Percentiles rank a stretch among this genome's conserved stretches.
Evolutionary conservation across 2,888 invertebrate genomes (phyloP).

Genomic region (Eulithis prunata): DNA sequence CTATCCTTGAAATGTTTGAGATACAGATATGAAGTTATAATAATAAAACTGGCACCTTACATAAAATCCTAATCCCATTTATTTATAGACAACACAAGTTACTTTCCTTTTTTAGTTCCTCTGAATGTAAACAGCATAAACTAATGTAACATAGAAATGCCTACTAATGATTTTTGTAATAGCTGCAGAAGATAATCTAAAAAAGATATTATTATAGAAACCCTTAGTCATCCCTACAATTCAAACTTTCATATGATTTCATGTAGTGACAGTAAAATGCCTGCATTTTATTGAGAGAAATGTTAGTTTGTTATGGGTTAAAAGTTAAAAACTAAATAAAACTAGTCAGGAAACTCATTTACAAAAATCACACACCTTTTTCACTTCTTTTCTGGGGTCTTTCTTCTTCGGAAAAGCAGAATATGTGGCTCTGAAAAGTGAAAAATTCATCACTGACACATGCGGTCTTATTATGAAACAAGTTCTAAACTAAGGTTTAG

Average conservation of each 20-base stretch:
- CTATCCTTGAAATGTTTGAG: too few relatives aligned
- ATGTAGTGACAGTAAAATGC: slow-evolving; percentile 18
- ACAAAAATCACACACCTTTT: slow-evolving; percentile 43
- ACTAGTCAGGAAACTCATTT: slow-evolving; percentile 58
- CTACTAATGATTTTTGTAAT: too few relatives aligned
- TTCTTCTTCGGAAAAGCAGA: slow-evolving; percentile 91
- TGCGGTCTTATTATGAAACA: too few relatives aligned
- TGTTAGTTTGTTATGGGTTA: slow-evolving; percentile 54
- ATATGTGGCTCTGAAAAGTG: slow-evolving; percentile 92
- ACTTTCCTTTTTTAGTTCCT: not conserved
- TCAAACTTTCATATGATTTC: too few relatives aligned
- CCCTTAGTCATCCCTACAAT: too few relatives aligned
- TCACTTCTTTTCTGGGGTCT: slow-evolving; percentile 78
- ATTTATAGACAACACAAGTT: not conserved
- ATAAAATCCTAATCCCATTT: not conserved
- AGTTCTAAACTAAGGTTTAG: too few relatives aligned
- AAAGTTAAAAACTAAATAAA: slow-evolving; percentile 52
- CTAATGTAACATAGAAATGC: too few relatives aligned
- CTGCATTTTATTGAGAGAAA: slow-evolving; percentile 24
- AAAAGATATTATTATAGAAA: too few relatives aligned
- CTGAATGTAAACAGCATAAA: too few relatives aligned
- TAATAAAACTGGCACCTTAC: not conserved
- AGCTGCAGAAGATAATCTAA: too few relatives aligned
- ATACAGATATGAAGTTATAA: not conserved
- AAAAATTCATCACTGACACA: not conserved